Conservation (phyloP, 2,113 vertebrate genomes). For the Zootoca vivipara region DNA sequence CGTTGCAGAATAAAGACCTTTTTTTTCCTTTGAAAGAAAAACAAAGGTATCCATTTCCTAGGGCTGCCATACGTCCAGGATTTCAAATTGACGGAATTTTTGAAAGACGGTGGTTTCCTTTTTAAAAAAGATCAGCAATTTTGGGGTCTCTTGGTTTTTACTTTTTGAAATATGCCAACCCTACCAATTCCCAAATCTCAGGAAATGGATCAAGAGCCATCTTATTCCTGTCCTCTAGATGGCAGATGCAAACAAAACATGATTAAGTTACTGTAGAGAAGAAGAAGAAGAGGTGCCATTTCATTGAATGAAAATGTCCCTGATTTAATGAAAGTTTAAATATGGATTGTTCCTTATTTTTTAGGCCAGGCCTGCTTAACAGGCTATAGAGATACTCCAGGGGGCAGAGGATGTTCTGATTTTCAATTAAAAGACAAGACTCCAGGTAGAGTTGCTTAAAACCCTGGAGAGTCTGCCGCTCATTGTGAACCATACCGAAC, state of each 20-base stretch:
- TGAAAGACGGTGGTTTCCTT: not conserved
- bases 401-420: not conserved
- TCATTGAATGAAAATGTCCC: not conserved
- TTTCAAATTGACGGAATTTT: too few relatives aligned
- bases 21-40: not conserved
- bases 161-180: too few relatives aligned
- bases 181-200: not conserved
- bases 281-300: not conserved
- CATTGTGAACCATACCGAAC: too few relatives aligned
- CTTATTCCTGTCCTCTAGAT: conserved; percentile 65
- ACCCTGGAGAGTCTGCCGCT: too few relatives aligned
- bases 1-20: not conserved
- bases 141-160: too few relatives aligned
- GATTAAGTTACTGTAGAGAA: not conserved
- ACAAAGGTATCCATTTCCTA: too few relatives aligned
- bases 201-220: accelerated
- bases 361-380: not conserved
- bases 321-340: accelerated
- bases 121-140: too few relatives aligned
- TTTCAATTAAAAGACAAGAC: not conserved
- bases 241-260: conserved; percentile 66
- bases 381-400: not conserved
- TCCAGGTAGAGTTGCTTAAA: too few relatives aligned
- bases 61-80: too few relatives aligned
- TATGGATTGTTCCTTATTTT: not conserved